These are phyloP conservation scores for Galago senegalensis DNA, from an alignment of 2,797 vertebrate genomes.

Conservation along the genomic window DNA sequence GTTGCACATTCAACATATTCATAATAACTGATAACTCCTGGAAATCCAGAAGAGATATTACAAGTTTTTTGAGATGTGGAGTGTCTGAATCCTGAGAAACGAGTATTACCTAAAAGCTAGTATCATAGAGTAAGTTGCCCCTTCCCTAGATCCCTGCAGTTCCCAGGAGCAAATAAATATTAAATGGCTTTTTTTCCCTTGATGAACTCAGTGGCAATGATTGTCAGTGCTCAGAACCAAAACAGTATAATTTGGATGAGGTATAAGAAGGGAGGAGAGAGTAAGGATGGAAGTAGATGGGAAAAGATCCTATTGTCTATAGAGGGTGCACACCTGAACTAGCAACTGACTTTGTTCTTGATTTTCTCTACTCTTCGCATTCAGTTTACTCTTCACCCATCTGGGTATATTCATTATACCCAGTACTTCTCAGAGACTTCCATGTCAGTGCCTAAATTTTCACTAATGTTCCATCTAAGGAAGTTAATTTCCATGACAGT, in stretches of 20 bases:
- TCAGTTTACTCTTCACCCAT: background rate
- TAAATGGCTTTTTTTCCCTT: background rate
- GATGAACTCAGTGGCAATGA: background rate
- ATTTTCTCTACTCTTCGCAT: conserved; percentile 29
- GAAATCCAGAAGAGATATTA: background rate
- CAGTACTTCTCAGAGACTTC: background rate
- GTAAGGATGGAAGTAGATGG: background rate
- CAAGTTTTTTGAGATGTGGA: background rate
- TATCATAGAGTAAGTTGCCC: background rate
- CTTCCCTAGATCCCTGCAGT: background rate
- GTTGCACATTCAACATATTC: background rate
- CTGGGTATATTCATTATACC: conserved; percentile 11
- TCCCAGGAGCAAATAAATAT: background rate
- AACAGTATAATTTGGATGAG: conserved; percentile 32
- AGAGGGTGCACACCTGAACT: background rate
- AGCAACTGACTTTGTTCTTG: conserved; percentile 9
- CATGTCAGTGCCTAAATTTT: conserved; percentile 19
- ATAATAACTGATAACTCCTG: background rate
- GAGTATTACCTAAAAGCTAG: background rate
- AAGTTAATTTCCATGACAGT: conserved; percentile 10
- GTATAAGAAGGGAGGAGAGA: background rate
- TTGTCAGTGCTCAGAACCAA: conserved; percentile 32
- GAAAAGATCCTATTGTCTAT: conserved; percentile 6
- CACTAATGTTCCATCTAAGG: background rate
- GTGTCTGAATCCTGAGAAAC: conserved; percentile 23